Percentiles rank a stretch among this genome's conserved stretches.
Evolutionary conservation across 1,140 invertebrate genomes (phyloP).

Genomic region (Muscidifurax raptorellus): DNA sequence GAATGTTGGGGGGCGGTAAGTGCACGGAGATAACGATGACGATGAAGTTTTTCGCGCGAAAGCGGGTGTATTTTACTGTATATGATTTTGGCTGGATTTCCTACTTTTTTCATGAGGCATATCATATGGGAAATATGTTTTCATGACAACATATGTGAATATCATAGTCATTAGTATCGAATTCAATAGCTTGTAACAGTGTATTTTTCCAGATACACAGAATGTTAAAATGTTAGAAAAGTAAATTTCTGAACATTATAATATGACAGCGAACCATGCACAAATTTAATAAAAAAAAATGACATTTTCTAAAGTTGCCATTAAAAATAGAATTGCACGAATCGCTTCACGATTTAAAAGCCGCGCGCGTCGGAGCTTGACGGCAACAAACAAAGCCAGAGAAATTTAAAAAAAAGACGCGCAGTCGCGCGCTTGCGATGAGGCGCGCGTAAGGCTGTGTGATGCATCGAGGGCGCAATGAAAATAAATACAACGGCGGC

Average conservation of each 20-base stretch:
- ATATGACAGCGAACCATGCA: too few species aligned
- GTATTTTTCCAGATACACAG: too few species aligned
- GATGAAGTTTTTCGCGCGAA: neutral
- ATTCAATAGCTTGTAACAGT: too few species aligned
- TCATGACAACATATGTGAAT: too few species aligned
- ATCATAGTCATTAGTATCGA: too few species aligned
- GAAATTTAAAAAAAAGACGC: neutral
- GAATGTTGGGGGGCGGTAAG: neutral
- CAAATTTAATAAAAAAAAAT: too few species aligned
- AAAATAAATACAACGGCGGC: conserved; percentile 52
- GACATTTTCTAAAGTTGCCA: too few species aligned
- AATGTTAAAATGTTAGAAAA: too few species aligned
- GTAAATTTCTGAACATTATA: too few species aligned
- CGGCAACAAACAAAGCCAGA: conserved; percentile 8
- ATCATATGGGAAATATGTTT: too few species aligned
- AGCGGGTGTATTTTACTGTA: neutral
- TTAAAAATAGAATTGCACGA: too few species aligned
- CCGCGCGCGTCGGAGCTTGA: neutral
- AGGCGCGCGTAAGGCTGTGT: conserved; percentile 2
- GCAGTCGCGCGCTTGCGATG: conserved; percentile 15
- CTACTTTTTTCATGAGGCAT: neutral
- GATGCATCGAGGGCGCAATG: conserved; percentile 8
- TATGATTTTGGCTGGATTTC: too few species aligned
- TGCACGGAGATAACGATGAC: neutral
- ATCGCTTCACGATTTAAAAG: neutral